Percentiles rank a stretch among this genome's conserved stretches.
phyloP scores from a whole-genome alignment of 2,888 invertebrate genomes.

The Ectemnius continuus region DNA sequence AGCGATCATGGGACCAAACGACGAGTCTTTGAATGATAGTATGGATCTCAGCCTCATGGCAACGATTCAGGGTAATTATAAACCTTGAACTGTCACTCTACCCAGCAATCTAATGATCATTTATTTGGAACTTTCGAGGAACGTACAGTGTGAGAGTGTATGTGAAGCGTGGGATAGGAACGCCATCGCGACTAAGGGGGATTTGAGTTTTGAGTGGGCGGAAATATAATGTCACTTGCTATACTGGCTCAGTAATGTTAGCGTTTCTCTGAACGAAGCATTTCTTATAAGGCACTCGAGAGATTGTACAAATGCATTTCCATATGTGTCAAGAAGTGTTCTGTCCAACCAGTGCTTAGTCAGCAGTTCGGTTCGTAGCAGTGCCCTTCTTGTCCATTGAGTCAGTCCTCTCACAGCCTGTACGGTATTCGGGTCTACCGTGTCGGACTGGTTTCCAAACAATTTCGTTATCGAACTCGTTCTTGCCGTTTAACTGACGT shows the following conservation, averaged over 20 bases:
- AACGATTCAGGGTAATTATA: conserved; percentile 77
- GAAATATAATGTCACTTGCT: conserved; percentile 3
- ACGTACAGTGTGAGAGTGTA: no score
- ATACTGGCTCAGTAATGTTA: background rate
- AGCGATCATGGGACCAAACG: conserved; percentile 81
- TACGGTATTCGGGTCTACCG: background rate
- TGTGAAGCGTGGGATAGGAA: no score
- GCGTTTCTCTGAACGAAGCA: conserved; percentile 1
- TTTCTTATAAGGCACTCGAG: conserved; percentile 45
- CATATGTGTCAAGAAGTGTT: conserved; percentile 38
- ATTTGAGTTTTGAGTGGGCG: background rate
- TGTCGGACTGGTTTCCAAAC: no score
- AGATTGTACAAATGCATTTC: conserved; percentile 41
- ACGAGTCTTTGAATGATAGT: conserved; percentile 75
- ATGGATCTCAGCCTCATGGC: conserved; percentile 77
- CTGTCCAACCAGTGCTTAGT: conserved; percentile 44
- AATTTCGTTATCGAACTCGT: background rate
- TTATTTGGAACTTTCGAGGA: no score
- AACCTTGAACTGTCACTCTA: background rate
- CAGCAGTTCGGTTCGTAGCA: conserved; percentile 41
- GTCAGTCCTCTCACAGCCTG: conserved; percentile 24
- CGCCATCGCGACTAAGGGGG: no score
- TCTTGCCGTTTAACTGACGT: no score
- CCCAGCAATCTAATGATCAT: no score
- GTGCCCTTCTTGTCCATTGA: conserved; percentile 32